Percentiles rank a stretch among this genome's conserved stretches.
These are phyloP conservation scores for Buteo buteo DNA, from an alignment of 2,113 vertebrate species.

Conservation along the genomic window DNA sequence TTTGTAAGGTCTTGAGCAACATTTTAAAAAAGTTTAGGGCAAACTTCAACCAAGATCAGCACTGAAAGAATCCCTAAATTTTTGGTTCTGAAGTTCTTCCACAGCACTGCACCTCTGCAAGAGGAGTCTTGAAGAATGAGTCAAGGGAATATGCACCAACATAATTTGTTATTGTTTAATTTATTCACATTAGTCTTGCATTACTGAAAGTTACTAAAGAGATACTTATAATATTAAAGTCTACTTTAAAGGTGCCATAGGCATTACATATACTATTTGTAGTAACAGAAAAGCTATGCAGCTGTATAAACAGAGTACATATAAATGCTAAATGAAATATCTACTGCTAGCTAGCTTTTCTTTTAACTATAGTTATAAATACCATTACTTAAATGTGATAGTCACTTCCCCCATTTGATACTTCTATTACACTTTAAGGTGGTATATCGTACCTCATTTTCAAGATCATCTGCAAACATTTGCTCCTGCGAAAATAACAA, in stretches of 20 bases:
- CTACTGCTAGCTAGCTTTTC: neutral
- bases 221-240: neutral
- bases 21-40: neutral
- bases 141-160: neutral
- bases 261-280: neutral
- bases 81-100: neutral
- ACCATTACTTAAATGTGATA: neutral
- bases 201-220: neutral
- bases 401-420: neutral
- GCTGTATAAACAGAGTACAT: neutral
- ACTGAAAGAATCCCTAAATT: neutral
- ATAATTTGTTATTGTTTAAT: neutral
- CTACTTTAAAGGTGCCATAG: neutral
- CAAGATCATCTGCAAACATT: constrained; percentile 81
- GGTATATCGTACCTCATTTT: constrained; percentile 82
- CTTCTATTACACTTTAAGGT: neutral
- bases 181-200: neutral
- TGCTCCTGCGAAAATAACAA: constrained; percentile 82
- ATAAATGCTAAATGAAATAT: no score
- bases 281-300: neutral
- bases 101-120: neutral
- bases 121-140: neutral
- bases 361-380: neutral
- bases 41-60: neutral
- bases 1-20: neutral